A percentile compares a stretch with the other conserved stretches of the same genome.
Conservation (phyloP, 2,888 invertebrate species). For the Macrosiphum euphorbiae region DNA sequence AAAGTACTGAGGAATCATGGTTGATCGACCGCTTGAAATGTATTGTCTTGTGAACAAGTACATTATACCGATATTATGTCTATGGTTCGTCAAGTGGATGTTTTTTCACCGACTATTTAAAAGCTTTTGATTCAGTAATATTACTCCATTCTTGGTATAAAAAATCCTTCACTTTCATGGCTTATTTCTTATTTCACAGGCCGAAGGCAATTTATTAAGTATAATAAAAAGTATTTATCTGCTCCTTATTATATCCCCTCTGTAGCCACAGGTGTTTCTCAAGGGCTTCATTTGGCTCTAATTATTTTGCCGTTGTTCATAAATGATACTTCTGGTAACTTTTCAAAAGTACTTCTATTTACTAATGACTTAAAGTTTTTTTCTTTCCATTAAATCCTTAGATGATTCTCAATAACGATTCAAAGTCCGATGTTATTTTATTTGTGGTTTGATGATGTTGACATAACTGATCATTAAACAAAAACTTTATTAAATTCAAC, state of each 20-base stretch:
- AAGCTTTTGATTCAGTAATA: not conserved
- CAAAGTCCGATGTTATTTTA: not conserved
- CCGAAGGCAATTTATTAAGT: conserved; percentile 23
- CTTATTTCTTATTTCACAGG: conserved; percentile 48
- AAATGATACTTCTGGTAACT: conserved; percentile 9
- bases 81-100: not conserved
- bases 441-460: not conserved
- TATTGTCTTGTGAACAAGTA: not conserved
- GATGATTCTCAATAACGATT: not conserved
- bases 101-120: not conserved
- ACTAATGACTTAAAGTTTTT: not conserved
- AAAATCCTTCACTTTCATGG: conserved; percentile 60
- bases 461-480: not conserved
- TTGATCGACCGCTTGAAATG: not conserved
- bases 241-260: not conserved
- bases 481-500: not conserved
- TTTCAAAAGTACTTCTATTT: not conserved
- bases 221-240: conserved; percentile 13
- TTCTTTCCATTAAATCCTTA: not conserved
- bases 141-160: conserved; percentile 45
- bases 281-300: not conserved
- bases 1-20: not conserved
- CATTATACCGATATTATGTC: not conserved
- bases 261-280: not conserved
- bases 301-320: not conserved